A percentile compares a stretch with the other conserved stretches of the same genome.
Evolutionary conservation across 2,888 invertebrate species (phyloP).

Genomic region (Imbricaverruca yamaguchii): DNA sequence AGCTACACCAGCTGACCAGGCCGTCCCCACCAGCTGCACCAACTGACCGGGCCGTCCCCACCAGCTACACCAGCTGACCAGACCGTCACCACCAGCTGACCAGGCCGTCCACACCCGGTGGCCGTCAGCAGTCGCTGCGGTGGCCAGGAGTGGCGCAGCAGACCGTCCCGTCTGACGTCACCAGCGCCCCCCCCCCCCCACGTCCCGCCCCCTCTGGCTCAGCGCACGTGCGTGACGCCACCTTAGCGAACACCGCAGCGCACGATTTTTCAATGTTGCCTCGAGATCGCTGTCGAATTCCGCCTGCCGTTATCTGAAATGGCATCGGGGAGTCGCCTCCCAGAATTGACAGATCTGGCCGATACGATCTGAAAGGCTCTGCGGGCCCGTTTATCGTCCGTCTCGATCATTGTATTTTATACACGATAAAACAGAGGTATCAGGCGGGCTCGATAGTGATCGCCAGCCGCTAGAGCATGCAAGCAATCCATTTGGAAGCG

Average conservation of each 20-base stretch:
- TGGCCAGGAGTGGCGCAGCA: neutral
- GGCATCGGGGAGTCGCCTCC: constrained; percentile 18
- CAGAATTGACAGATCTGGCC: constrained; percentile 5
- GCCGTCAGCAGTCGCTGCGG: neutral
- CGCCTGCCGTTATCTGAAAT: constrained; percentile 9
- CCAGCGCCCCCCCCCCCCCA: neutral
- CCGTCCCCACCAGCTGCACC: too few species aligned
- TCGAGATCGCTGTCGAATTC: neutral
- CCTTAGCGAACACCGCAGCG: neutral
- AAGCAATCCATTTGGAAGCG: constrained; percentile 4
- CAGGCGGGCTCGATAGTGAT: neutral
- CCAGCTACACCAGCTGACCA: too few species aligned
- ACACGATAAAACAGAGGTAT: constrained; percentile 17
- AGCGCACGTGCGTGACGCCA: neutral
- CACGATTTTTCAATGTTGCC: constrained; percentile 1
- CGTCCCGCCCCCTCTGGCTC: neutral
- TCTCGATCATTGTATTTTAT: constrained; percentile 9
- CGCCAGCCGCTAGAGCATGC: neutral
- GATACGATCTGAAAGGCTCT: constrained; percentile 1
- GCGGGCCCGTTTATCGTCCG: neutral
- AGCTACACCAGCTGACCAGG: too few species aligned
- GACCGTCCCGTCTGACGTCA: neutral
- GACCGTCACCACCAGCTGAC: too few species aligned
- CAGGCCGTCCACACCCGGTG: too few species aligned
- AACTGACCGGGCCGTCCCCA: too few species aligned